A percentile compares a stretch with the other conserved stretches of the same genome.
Evolutionary conservation across 2,888 invertebrate genomes (phyloP).

Genomic region (Temnothorax unifasciatus): DNA sequence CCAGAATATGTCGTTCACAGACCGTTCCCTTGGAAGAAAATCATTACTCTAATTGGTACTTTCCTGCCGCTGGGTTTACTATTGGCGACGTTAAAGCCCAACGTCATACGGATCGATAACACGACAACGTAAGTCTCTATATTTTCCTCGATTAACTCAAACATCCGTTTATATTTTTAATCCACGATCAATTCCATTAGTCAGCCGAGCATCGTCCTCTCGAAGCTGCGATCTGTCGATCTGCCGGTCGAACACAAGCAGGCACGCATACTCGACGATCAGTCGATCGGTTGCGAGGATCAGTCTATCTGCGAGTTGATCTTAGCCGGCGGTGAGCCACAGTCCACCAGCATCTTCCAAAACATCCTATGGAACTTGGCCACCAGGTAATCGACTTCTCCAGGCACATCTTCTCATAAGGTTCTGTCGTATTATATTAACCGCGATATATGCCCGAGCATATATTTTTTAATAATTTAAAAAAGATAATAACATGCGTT

Average conservation of each 20-base stretch:
- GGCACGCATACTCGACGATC: conserved; percentile 56
- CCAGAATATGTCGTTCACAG: conserved; percentile 67
- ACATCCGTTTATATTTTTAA: conserved; percentile 10
- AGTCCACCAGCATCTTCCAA: conserved; percentile 75
- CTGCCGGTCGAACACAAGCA: conserved; percentile 82
- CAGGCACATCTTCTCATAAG: neutral
- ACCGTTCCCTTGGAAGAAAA: conserved; percentile 88
- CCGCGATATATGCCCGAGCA: no score
- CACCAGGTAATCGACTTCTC: conserved; percentile 71
- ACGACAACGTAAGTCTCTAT: conserved; percentile 79
- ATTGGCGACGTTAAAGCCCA: conserved; percentile 91
- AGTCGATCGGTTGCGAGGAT: conserved; percentile 80
- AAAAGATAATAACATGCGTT: neutral
- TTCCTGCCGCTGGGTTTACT: conserved; percentile 91
- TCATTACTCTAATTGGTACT: conserved; percentile 90
- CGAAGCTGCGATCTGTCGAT: conserved; percentile 81
- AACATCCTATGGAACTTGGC: conserved; percentile 79
- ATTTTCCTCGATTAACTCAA: neutral
- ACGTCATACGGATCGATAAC: conserved; percentile 88
- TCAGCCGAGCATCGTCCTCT: conserved; percentile 82
- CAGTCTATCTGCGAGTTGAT: conserved; percentile 82
- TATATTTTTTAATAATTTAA: neutral
- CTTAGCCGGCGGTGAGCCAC: conserved; percentile 72
- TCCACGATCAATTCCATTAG: conserved; percentile 62
- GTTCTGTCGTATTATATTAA: neutral